A percentile compares a stretch with the other conserved stretches of the same genome.
Conservation (phyloP, 2,113 vertebrate genomes). For the Erpornis zantholeuca region DNA sequence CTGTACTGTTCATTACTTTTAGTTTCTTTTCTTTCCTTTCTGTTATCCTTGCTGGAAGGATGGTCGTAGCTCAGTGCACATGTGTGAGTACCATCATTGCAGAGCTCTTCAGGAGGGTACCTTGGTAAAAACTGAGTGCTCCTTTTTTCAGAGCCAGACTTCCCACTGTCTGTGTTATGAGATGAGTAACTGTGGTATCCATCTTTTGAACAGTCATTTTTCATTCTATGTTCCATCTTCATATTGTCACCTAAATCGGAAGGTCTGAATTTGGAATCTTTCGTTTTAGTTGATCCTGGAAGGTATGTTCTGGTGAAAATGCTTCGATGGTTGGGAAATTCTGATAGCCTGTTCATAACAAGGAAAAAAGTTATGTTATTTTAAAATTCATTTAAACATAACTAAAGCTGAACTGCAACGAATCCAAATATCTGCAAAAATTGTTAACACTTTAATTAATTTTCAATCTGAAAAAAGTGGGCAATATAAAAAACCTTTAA, state of each 20-base stretch:
- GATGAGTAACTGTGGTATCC: slow-evolving; percentile 22
- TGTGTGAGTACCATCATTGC: neutral
- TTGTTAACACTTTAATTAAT: neutral
- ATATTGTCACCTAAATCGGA: slow-evolving; percentile 38
- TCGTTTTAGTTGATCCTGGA: slow-evolving; percentile 53
- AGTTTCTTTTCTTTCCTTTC: slow-evolving; percentile 67
- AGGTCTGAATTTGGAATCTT: slow-evolving; percentile 63
- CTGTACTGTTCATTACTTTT: slow-evolving; percentile 44
- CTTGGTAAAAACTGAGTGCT: neutral
- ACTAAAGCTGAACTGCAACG: neutral
- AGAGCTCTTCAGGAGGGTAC: slow-evolving; percentile 50
- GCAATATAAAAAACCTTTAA: neutral
- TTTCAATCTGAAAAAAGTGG: neutral
- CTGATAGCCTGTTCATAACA: slow-evolving; percentile 55
- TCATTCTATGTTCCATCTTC: slow-evolving; percentile 58
- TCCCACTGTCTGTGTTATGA: slow-evolving; percentile 47
- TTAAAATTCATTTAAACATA: neutral
- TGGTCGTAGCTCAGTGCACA: slow-evolving; percentile 37
- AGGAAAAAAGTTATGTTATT: neutral
- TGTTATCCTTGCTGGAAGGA: slow-evolving; percentile 52
- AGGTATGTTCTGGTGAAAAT: slow-evolving; percentile 26
- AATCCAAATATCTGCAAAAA: neutral
- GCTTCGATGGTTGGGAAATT: slow-evolving; percentile 70
- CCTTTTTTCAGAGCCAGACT: slow-evolving; percentile 61
- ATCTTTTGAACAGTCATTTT: slow-evolving; percentile 65